These are phyloP conservation scores for Esox masquinongy DNA, from an alignment of 2,797 vertebrate species.

Conservation along the genomic window DNA sequence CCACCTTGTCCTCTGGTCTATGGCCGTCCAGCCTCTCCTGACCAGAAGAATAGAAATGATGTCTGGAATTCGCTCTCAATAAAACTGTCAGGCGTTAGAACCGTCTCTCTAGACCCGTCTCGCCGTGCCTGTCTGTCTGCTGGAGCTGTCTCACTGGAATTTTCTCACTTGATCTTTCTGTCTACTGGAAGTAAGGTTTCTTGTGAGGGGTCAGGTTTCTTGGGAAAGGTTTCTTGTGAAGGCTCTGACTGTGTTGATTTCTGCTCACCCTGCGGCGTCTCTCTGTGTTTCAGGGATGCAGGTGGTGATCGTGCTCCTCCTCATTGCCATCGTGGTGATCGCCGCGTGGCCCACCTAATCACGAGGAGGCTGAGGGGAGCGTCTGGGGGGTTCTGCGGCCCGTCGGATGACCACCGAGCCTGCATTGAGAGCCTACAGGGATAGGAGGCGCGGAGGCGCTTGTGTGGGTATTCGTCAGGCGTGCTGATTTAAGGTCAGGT, in stretches of 20 bases:
- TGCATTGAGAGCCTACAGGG: neutral
- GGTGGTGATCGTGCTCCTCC: constrained; percentile 91
- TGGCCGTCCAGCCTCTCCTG: neutral
- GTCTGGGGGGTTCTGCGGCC: neutral
- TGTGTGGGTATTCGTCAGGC: neutral
- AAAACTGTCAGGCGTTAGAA: neutral
- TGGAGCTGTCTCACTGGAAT: neutral
- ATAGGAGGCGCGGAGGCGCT: constrained; percentile 5
- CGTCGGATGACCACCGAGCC: neutral
- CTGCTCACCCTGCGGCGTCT: constrained; percentile 11
- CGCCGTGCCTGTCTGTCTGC: neutral
- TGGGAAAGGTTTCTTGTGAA: neutral
- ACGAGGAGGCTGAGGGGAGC: neutral
- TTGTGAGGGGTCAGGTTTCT: too few relatives aligned
- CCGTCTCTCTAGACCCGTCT: neutral
- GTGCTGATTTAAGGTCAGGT: neutral
- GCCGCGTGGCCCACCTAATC: constrained; percentile 83
- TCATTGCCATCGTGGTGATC: constrained; percentile 90
- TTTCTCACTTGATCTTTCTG: neutral
- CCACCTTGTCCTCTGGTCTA: neutral
- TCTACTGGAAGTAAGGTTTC: neutral
- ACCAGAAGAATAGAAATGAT: neutral
- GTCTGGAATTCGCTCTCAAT: neutral
- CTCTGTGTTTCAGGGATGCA: constrained; percentile 83
- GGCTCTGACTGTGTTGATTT: neutral